Evolutionary conservation across 2,113 vertebrate genomes (phyloP), one percentile per base, ranked within the genome.

Genomic region (Cygnus buccinator): DNA sequence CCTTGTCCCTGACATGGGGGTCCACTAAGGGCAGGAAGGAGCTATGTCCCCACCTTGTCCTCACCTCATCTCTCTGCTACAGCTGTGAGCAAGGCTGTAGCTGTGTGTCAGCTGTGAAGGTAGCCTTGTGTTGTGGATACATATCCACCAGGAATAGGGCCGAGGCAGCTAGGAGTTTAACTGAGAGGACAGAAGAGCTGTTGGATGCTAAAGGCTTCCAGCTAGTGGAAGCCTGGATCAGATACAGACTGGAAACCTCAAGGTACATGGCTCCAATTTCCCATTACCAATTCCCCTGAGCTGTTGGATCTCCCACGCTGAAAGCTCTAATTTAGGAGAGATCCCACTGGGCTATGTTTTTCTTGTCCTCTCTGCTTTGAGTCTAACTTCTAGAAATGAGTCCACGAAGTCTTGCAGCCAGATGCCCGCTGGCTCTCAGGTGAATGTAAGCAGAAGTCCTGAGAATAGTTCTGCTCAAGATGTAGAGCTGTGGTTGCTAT

Each of bases 181-280:
- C 88, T 92, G 87, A 97, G 92, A 89, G 91, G 91, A 84, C 92
- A 94, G 87, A 96, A 94, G 75, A 92, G 80, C 93, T 92, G 90
- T 73, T 95, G 90, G 96, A 96, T 91, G 93, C 81, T 78, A 46
- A 96, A 90, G 86, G 93, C 87, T 93, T 91, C 83, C 85, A 76
- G 71, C 74, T 87, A 95, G 9, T 68, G 46, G 87, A 84, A 33
- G 39, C 62, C 91, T 87, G 92, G 74, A 89, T 96, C 93, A 82
- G 87, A 94, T 89, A 91, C 78, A 77, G 78, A 91, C 79, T 93
- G 94, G 84, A 93, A 66, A 57, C 44, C 67, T 92, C 6, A 6
- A 91, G 84, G 71, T 81, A 50, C 76, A 31, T 72, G 65, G 83
- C 61, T 92, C 76, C 62, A 46, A 19, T 84, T 94, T 94, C 73